Evolutionary conservation across 2,888 invertebrate genomes (phyloP).

Genomic region (Drosophila anomalata): DNA sequence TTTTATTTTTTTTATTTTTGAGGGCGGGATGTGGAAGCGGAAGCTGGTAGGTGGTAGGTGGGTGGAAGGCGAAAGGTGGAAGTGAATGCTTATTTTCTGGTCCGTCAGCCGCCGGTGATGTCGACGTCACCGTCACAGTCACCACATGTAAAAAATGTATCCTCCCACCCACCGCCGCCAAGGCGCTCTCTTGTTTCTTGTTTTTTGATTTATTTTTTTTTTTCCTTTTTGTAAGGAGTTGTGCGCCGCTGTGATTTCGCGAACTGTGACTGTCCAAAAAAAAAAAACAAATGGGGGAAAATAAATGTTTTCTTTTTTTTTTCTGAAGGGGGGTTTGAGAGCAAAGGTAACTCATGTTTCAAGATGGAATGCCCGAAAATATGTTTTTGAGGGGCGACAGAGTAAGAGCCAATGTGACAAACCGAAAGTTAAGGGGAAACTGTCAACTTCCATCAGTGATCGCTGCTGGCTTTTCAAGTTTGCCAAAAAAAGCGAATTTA

Average conservation of each 20-base stretch:
- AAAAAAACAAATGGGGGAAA: constrained; percentile 9
- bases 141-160: constrained; percentile 73
- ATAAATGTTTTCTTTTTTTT: constrained; percentile 17
- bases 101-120: constrained; percentile 78
- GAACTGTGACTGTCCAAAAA: constrained; percentile 40
- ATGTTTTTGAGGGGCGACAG: constrained; percentile 22
- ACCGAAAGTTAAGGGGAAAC: constrained; percentile 2
- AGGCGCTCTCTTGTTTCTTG: constrained; percentile 21
- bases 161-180: constrained; percentile 11
- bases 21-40: neutral
- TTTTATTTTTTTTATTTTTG: neutral
- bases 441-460: constrained; percentile 1
- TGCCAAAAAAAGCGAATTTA: neutral
- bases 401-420: constrained; percentile 18
- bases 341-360: constrained; percentile 45
- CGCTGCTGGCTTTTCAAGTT: neutral
- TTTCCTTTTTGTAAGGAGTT: constrained; percentile 7
- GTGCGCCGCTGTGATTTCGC: constrained; percentile 64
- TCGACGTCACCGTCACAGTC: constrained; percentile 67
- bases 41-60: constrained; percentile 4
- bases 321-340: neutral
- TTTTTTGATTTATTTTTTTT: constrained; percentile 23
- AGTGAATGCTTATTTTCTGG: constrained; percentile 72
- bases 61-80: constrained; percentile 11
- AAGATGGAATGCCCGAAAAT: constrained; percentile 70